Conservation (phyloP, 2,888 invertebrate genomes). For the Oasisia sp. region DNA sequence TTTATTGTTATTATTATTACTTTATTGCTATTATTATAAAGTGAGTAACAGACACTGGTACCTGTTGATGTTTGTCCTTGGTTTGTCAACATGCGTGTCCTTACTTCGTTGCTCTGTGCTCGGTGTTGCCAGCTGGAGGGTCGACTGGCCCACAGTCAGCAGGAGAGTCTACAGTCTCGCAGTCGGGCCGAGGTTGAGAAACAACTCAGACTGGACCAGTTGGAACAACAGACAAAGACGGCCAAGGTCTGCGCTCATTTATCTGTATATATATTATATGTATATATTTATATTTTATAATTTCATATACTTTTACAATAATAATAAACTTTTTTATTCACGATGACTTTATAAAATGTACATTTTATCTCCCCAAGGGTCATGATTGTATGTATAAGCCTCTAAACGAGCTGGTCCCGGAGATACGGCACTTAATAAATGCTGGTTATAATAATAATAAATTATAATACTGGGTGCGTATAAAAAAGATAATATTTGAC, state of each 20-base stretch:
- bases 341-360: no score
- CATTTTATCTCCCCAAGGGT: no score
- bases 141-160: neutral
- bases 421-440: no score
- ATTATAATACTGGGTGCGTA: neutral
- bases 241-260: neutral
- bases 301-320: no score
- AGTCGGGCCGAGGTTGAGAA: neutral
- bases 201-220: neutral
- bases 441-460: no score
- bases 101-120: neutral
- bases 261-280: no score
- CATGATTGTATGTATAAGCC: no score
- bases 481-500: neutral
- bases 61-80: neutral
- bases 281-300: no score
- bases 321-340: no score
- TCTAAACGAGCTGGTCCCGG: no score
- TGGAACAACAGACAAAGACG: neutral
- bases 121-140: neutral
- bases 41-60: neutral
- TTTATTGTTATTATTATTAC: no score
- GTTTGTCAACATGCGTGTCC: neutral
- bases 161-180: neutral
- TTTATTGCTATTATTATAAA: no score